Base-by-base conservation (phyloP, 2,113 vertebrate species). In the Passer domesticus region DNA sequence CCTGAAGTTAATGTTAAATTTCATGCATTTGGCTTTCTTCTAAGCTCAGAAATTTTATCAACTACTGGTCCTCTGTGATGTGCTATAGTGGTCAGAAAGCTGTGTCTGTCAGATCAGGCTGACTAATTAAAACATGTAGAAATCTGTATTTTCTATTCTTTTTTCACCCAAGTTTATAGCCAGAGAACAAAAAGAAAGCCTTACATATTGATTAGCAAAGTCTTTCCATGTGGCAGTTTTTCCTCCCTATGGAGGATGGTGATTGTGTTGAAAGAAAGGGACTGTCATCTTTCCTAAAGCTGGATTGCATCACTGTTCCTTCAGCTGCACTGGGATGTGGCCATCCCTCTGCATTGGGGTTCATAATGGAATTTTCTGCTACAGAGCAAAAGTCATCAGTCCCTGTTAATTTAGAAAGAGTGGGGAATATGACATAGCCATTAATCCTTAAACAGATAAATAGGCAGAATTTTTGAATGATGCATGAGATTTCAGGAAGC, bases 401-500 rank as follows among this genome's bases (percentile, higher is more conserved):
- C 18, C 66, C 31, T 77, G 16, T 50, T 93, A 85, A 94, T 80
- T 90, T 87, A 63, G 73, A 31, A 79, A 23, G 79, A 88, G 33
- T 63, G 3, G 39, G 33, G 22, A 92, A 83, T 82, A 62, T 67
- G 63, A 41, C 63, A 58, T 47, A 55, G 56, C n/a, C 68, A 59
- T 83, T 94, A 92, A 96, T 96, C 75, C 68, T 92, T 90, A 81
- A 88, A 63, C 33, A 90, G 88, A 80, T 92, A 95, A 85, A 92
- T 66, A 90, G 72, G 41, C 58, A 85, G 78, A 89, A 75, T 60
- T 90, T 93, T 59, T 94, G 79, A 83, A 84, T 75, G 80, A 89
- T 89, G 64, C 52, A 53, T 92, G 79, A 83, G 75, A 56, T 92
- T 75, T 83, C 83, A 87, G 72, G 56, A 84, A 94, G 68, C 35